Evolutionary conservation across 2,113 vertebrate genomes (phyloP), one percentile per base, ranked within the genome.

Genomic region (Nothobranchius kuhntae): DNA sequence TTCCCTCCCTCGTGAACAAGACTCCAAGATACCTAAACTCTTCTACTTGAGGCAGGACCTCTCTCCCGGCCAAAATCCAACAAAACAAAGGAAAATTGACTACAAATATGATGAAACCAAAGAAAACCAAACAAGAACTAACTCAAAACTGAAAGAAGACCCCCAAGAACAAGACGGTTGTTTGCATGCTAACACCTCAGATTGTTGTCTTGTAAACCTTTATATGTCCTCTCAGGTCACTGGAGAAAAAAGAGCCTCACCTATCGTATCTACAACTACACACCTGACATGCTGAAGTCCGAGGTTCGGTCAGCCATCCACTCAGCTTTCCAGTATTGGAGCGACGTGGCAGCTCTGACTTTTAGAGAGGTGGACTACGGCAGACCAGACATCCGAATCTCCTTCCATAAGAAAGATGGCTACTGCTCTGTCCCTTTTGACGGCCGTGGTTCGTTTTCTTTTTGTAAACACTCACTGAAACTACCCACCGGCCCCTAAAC

Each of bases 251-350:
- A 68, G 78, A 91, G 80, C 68, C 83, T 96, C 77, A 95, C 95
- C 1, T 97, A 95, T 68, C 92, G 87, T 17, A 92, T 97, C 80
- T 71, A 94, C 68, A 95, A 92, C 81, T 89, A 93, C 82, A 95
- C 93, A 0, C 92, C 94, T 2, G 94, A 93, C 76, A 88, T 97
- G 81, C 71, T 70, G 13, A 17, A 77, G 46, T 10, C 71, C 1
- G 77, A 68, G 5, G 91, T 94, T 13, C 82, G 81, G 53, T 54
- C 42, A 5, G 94, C 95, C 40, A 76, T 97, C 60, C 82, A 78
- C 30, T 73, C 87, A 4, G 96, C 94, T 50, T 96, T 97, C 75
- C 89, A 84, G 51, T 95, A 95, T 82, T 97, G 96, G 96, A 95
- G 92, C 8, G 85, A 89, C 0, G 92, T 94, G 79, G 67, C 93